Evolutionary conservation across 2,888 invertebrate species (phyloP), one percentile per base, ranked within the genome.

Genomic region (Clivina fossor): DNA sequence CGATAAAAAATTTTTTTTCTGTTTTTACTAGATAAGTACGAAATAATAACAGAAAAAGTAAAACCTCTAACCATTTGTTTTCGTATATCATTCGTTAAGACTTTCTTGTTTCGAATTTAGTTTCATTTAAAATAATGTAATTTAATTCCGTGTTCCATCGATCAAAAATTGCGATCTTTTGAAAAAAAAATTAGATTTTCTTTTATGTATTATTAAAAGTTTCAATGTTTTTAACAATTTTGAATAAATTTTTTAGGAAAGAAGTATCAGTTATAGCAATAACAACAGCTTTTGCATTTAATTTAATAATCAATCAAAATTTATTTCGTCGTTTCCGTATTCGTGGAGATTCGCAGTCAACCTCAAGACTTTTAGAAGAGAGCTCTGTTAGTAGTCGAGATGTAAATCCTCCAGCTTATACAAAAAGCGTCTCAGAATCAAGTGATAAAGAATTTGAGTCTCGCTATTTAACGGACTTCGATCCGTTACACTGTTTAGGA

Each of bases 401-500:
- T 7, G 8, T 20, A 16, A 56, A 38, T 41, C 44, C 51, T 26
- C 55, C 50, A 18, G 15, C 56, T 24, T 46, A 50, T 48, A 46
- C 53, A 49, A 58, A 65, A 63, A 56, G 64, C 59, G 28, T 65
- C 33, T 70, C 74, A 44, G 69, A 74, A 62, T 69, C 71, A 47
- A 59, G 69, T 46, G 61, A 68, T 15, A 51, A 44, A 33, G 20
- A 65, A 19, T 83, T 69, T 75, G 76, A 66, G 61, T 85, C 75
- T 61, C 84, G 95, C 38, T 97, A 92, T 71, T 78, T 85, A 60
- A 83, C 81, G 1, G 96, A 96, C 70, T 97, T 95, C 73, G 86
- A 88, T 40, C 84, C 88, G 19, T 75, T 93, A 22, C 78, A 84
- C 59, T 88, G 90, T 62, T 76, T 94, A 11, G 94, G 94, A 0